Evolutionary conservation across 2,888 invertebrate genomes (phyloP).

Genomic region (Lomographa bimaculata): DNA sequence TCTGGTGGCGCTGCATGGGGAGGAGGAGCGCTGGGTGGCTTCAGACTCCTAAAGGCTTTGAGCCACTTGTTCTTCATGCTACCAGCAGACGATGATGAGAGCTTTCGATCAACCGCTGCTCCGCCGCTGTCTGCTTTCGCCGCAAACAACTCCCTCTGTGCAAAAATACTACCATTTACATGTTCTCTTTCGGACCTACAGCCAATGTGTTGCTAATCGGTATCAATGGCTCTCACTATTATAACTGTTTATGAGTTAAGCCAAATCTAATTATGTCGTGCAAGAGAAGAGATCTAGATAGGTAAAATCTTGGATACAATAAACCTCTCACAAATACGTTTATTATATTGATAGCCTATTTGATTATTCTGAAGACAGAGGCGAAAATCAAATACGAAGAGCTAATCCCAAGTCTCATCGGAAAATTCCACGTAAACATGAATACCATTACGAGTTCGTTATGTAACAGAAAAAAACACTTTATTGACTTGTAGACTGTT

Average conservation of each 20-base stretch:
- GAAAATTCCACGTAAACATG: conserved; percentile 14
- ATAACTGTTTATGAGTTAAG: no score
- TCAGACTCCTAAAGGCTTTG: conserved; percentile 97
- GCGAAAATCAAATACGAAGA: conserved; percentile 15
- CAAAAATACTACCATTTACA: conserved; percentile 38
- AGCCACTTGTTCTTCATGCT: conserved; percentile 99
- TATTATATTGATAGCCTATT: conserved; percentile 7
- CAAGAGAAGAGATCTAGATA: no score
- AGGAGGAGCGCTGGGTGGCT: conserved; percentile 87
- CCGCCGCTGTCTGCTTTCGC: conserved; percentile 89
- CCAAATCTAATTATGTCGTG: no score
- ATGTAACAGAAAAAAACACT: conserved; percentile 1
- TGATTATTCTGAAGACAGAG: conserved; percentile 10
- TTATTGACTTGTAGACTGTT: no score
- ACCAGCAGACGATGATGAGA: conserved; percentile 92
- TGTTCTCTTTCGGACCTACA: no score
- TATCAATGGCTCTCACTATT: no score
- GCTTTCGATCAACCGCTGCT: conserved; percentile 90
- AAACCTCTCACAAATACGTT: conserved; percentile 3
- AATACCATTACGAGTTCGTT: conserved; percentile 5
- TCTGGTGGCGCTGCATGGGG: conserved; percentile 73
- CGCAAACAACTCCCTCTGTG: conserved; percentile 93
- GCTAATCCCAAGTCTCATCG: conserved; percentile 9
- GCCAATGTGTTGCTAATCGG: no score
- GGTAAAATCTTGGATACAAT: no score